Evolutionary conservation across 2,888 invertebrate genomes (phyloP).

Genomic region (Falcaria lacertinaria): DNA sequence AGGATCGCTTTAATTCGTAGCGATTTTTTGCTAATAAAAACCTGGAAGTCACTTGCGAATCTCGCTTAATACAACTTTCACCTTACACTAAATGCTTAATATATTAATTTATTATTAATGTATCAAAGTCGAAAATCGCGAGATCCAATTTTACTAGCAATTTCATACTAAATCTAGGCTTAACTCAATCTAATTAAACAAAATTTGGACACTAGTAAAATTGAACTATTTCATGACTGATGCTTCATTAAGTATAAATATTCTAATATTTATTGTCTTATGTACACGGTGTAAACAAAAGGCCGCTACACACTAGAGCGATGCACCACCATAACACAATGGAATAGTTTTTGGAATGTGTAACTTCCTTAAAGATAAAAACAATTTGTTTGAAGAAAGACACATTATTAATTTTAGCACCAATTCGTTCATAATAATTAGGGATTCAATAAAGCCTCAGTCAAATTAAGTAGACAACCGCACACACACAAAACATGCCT

Average conservation of each 20-base stretch:
- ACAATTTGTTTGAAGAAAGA: neutral
- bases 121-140: slow-evolving; percentile 47
- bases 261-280: neutral
- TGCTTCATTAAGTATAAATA: slow-evolving; percentile 32
- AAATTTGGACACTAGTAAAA: slow-evolving; percentile 52
- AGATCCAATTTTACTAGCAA: slow-evolving; percentile 55
- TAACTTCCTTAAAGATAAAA: neutral
- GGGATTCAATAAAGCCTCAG: slow-evolving; percentile 48
- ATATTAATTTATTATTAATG: slow-evolving; percentile 67
- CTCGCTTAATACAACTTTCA: neutral
- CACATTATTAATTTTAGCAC: neutral
- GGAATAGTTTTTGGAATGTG: neutral
- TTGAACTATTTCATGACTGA: slow-evolving; percentile 42
- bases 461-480: slow-evolving; percentile 41
- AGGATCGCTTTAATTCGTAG: neutral
- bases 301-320: neutral
- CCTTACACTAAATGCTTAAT: slow-evolving; percentile 24
- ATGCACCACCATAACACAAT: neutral
- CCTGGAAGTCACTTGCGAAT: neutral
- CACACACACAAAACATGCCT: slow-evolving; percentile 76
- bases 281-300: neutral
- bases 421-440: slow-evolving; percentile 1
- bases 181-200: slow-evolving; percentile 17
- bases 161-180: slow-evolving; percentile 25
- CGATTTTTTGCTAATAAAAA: neutral